These are phyloP conservation scores for Hesperia comma DNA, from an alignment of 2,888 invertebrate species.

Conservation along the genomic window DNA sequence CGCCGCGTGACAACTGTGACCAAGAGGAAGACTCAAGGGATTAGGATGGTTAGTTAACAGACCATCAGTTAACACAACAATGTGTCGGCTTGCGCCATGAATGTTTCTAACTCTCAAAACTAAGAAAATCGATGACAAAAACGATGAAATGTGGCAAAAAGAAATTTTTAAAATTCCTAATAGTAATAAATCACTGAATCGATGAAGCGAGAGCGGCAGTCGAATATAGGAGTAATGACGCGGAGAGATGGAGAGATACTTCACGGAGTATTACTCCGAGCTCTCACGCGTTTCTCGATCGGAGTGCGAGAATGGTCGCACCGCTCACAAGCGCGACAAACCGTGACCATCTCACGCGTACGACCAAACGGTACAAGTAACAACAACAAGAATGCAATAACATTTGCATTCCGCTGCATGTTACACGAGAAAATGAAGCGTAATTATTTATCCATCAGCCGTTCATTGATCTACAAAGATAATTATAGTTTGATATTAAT, in stretches of 20 bases:
- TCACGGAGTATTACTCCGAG: conserved; percentile 12
- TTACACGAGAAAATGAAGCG: conserved; percentile 13
- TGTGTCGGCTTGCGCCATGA: no score
- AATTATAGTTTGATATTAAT: background rate
- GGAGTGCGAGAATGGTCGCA: background rate
- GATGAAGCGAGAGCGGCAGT: background rate
- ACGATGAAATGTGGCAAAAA: no score
- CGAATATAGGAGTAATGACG: background rate
- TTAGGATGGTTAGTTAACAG: no score
- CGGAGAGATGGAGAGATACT: background rate
- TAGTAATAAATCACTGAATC: background rate
- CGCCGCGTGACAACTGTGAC: no score
- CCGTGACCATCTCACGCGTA: conserved; percentile 20
- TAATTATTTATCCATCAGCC: background rate
- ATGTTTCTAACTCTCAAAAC: no score
- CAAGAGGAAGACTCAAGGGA: no score
- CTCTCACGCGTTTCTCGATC: conserved; percentile 31
- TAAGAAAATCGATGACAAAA: no score
- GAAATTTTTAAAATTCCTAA: background rate
- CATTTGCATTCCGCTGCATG: conserved; percentile 12
- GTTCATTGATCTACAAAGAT: background rate
- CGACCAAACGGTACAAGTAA: conserved; percentile 1
- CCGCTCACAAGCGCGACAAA: conserved; percentile 19
- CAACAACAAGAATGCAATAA: background rate
- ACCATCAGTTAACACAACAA: no score